Evolutionary conservation across 2,888 invertebrate species (phyloP).

Genomic region (Drosophila nr. medialis): DNA sequence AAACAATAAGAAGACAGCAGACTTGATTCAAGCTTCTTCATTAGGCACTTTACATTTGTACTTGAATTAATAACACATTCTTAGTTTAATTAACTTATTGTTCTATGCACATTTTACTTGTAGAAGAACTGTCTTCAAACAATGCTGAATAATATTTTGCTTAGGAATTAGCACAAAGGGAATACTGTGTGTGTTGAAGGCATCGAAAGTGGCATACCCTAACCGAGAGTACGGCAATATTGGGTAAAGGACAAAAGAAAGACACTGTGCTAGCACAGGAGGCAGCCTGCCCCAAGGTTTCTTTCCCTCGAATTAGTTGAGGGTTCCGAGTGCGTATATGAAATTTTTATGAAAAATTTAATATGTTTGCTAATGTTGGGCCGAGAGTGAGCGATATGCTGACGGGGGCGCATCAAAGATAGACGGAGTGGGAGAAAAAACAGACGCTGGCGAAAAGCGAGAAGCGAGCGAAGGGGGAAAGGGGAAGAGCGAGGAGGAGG

Average conservation of each 20-base stretch:
- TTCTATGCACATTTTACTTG: not conserved
- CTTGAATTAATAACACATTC: not conserved
- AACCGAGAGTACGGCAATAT: not conserved
- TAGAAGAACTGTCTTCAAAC: not conserved
- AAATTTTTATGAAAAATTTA: slow-evolving; percentile 55
- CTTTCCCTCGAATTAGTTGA: slow-evolving; percentile 45
- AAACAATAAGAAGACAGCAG: not conserved
- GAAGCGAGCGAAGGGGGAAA: not conserved
- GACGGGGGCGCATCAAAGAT: not conserved
- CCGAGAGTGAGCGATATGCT: not conserved
- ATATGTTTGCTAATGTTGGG: slow-evolving; percentile 43
- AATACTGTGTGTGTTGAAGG: not conserved
- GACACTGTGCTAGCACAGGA: not conserved
- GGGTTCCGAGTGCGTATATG: slow-evolving; percentile 34
- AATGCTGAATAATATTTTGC: not conserved
- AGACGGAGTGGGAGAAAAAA: not conserved
- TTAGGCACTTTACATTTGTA: no score
- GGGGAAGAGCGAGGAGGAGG: not conserved
- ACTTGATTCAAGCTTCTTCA: not conserved
- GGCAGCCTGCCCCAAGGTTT: slow-evolving; percentile 32
- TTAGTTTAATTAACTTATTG: not conserved
- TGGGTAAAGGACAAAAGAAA: slow-evolving; percentile 16
- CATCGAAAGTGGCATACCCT: not conserved
- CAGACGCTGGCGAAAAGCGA: not conserved
- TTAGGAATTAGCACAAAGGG: not conserved